Evolutionary conservation across 2,888 invertebrate species (phyloP).

Genomic region (Caenorhabditis zanzibari): DNA sequence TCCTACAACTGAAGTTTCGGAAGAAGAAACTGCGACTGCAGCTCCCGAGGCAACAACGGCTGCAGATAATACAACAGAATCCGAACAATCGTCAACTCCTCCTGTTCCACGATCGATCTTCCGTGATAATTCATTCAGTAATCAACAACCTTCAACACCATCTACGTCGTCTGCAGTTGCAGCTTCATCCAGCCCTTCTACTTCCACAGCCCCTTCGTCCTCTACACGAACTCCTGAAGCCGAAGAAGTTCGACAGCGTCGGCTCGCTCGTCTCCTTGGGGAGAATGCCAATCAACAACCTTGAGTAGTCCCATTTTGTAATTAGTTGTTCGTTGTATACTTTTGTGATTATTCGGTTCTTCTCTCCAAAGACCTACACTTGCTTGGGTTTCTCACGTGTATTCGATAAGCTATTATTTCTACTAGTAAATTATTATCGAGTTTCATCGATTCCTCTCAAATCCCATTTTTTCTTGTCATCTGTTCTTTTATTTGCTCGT

Average conservation of each 20-base stretch:
- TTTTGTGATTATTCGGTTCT: constrained; percentile 48
- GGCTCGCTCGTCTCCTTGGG: constrained; percentile 48
- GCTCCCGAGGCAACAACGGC: background rate
- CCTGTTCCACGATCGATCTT: background rate
- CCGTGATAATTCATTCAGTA: constrained; percentile 27
- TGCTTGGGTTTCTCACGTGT: constrained; percentile 50
- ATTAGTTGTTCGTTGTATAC: constrained; percentile 36
- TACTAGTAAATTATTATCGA: constrained; percentile 50
- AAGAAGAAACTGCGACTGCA: constrained; percentile 7
- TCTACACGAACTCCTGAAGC: constrained; percentile 51
- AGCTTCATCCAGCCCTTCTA: constrained; percentile 11
- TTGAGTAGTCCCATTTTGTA: constrained; percentile 4
- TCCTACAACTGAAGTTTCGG: background rate
- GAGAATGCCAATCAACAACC: constrained; percentile 16
- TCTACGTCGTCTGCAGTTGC: background rate
- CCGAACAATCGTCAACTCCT: background rate
- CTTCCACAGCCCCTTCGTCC: constrained; percentile 23
- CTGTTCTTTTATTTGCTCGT: background rate
- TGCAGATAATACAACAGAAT: background rate
- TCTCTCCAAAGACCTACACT: constrained; percentile 12
- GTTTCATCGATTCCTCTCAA: constrained; percentile 15
- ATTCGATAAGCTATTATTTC: constrained; percentile 37
- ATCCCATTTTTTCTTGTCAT: constrained; percentile 42
- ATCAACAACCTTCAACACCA: constrained; percentile 3
- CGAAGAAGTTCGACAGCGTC: constrained; percentile 57